phyloP scores from a whole-genome alignment of 2,113 vertebrate genomes.

The Tupaia chinensis region DNA sequence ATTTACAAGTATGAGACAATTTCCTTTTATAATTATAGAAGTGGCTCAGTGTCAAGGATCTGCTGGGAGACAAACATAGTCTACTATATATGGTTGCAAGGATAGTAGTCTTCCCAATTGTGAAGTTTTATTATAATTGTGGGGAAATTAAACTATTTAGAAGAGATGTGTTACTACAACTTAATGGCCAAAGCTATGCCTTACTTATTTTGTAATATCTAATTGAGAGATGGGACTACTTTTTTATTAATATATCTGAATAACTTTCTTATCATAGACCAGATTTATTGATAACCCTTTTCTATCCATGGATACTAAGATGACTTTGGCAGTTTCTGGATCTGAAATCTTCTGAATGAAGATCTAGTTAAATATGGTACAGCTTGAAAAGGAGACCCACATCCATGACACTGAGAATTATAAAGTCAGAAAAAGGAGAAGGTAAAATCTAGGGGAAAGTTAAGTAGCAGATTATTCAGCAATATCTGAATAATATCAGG shows the following conservation, averaged over 20 bases:
- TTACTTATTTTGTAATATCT: neutral
- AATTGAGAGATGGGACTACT: neutral
- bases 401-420: neutral
- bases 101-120: neutral
- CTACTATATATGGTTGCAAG: neutral
- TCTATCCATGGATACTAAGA: neutral
- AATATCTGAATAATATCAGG: neutral
- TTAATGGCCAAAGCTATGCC: neutral
- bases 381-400: neutral
- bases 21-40: conserved; percentile 29
- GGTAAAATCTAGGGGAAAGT: neutral
- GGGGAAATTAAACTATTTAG: neutral
- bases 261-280: neutral
- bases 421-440: neutral
- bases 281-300: neutral
- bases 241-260: neutral
- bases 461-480: neutral
- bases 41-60: neutral
- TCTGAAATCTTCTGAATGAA: neutral
- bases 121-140: conserved; percentile 30
- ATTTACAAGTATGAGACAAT: neutral
- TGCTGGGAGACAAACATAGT: neutral
- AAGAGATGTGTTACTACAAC: neutral
- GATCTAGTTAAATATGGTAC: neutral
- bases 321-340: neutral